Evolutionary conservation across 2,888 invertebrate genomes (phyloP), one percentile per base, ranked within the genome.

Genomic region (Scaptodrosophila latifasciaeformis): DNA sequence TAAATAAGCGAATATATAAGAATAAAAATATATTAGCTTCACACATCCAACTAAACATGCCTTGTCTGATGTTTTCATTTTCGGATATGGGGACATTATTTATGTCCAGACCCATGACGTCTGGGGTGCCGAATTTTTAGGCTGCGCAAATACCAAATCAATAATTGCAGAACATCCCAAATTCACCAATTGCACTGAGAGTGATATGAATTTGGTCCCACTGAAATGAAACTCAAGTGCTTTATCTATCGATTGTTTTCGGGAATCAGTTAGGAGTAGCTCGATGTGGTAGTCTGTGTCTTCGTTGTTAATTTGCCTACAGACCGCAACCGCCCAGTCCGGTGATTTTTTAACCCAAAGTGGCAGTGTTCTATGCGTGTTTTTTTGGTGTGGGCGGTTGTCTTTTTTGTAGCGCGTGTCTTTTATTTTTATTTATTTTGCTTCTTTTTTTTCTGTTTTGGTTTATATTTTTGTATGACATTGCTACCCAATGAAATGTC

Each of bases 401-500:
- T 13, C 60, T 45, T 67, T 50, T 42, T 29, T 49, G 45, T 54
- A 53, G 48, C 59, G 66, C 63, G 59, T 61, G 64, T 57, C 54
- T 69, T n/a, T 34, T 35, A 10, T 35, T 43, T 56, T 65, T 66
- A 67, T 77, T 76, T 81, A 76, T 82, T n/a, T n/a, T n/a, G n/a
- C n/a, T n/a, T n/a, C n/a, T n/a, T n/a, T n/a, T n/a, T n/a, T n/a
- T n/a, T n/a, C n/a, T n/a, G n/a, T n/a, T n/a, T n/a, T n/a, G n/a
- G n/a, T n/a, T n/a, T n/a, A n/a, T n/a, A n/a, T n/a, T 76, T 79
- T 76, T 76, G 72, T 74, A 76, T 82, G 82, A 82, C 82, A 82
- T 82, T 82, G 82, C 71, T 78, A 70, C 67, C 72, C 61, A 72
- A 55, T 70, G 74, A 76, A 82, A 82, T 81, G 82, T 82, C 82